Evolutionary conservation across 2,888 invertebrate species (phyloP), one percentile per base, ranked within the genome.

Genomic region (Dicyrtoma fusca): DNA sequence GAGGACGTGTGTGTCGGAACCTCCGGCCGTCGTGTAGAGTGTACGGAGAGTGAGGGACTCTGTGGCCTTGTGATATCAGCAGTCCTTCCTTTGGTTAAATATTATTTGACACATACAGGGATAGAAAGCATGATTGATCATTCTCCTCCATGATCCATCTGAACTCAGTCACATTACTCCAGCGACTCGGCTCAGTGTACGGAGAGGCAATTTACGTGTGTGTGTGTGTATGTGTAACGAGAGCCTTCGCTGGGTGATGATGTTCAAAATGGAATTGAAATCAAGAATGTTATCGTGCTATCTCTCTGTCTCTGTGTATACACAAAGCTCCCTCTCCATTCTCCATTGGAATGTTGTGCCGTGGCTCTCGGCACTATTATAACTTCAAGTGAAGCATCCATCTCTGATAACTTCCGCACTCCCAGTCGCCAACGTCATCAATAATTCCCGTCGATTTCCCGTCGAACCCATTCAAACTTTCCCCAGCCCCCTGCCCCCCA

Each of bases 111-210:
- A 74, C 72, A 26, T 55, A 59, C 26, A 47, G 63, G 70, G 62
- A 44, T 62, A 66, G 26, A 66, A 61, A 55, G 25, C 59, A 71
- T 74, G 73, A 74, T 74, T 71, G 70, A 74, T 74, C 65, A 71
- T 73, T 51, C 59, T 59, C 34, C 34, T 34, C 34, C 23, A 59
- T 70, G 34, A 34, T 34, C 34, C 34, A 34, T 34, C 34, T 34
- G 34, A 34, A 34, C 34, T 8, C 34, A 34, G 34, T 34, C 34
- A 34, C 34, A 34, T 34, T 34, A 34, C 34, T 34, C 55, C 23
- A 21, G 13, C 10, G 4, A 55, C 8, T 11, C 21, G 10, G 55
- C 13, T 21, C 23, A 55, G 55, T 21, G 23, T 8, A 34, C 34
- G 8, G 34, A 34, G 34, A 34, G 8, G 4, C 34, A 34, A 34